phyloP scores from a whole-genome alignment of 2,797 vertebrate species.

The Xyrichtys novacula region DNA sequence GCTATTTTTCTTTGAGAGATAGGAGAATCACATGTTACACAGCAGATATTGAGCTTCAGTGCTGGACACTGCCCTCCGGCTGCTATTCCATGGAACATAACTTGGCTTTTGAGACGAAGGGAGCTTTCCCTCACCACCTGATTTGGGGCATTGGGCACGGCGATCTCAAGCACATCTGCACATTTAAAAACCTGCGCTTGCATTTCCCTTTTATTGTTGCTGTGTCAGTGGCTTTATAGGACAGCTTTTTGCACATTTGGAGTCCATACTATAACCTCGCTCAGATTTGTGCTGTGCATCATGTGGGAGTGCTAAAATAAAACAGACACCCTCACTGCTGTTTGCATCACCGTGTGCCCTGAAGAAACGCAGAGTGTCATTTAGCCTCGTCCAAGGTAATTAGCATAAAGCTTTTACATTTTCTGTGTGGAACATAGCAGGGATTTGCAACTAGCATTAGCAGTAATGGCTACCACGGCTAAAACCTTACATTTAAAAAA shows the following conservation, averaged over 20 bases:
- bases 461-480: slow-evolving; percentile 1
- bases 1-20: slow-evolving; percentile 28
- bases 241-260: slow-evolving; percentile 12
- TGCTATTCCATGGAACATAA: slow-evolving; percentile 41
- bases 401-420: slow-evolving; percentile 17
- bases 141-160: slow-evolving; percentile 37
- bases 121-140: slow-evolving; percentile 38
- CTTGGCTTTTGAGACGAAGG: slow-evolving; percentile 33
- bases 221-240: slow-evolving; percentile 16
- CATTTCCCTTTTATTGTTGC: slow-evolving; percentile 2
- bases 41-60: slow-evolving; percentile 43
- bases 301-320: background rate
- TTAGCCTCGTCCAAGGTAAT: slow-evolving; percentile 3
- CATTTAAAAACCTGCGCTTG: slow-evolving; percentile 34
- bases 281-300: background rate
- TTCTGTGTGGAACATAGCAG: background rate
- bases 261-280: background rate
- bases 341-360: slow-evolving; percentile 1
- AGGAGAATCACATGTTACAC: slow-evolving; percentile 47
- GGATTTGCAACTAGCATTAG: slow-evolving; percentile 9
- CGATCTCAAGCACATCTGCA: slow-evolving; percentile 31
- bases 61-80: slow-evolving; percentile 56
- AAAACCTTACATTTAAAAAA: background rate
- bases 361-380: slow-evolving; percentile 9
- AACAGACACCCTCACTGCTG: background rate